Evolutionary conservation across 2,113 vertebrate species (phyloP), one percentile per base, ranked within the genome.

Genomic region (Capricornis sumatraensis): DNA sequence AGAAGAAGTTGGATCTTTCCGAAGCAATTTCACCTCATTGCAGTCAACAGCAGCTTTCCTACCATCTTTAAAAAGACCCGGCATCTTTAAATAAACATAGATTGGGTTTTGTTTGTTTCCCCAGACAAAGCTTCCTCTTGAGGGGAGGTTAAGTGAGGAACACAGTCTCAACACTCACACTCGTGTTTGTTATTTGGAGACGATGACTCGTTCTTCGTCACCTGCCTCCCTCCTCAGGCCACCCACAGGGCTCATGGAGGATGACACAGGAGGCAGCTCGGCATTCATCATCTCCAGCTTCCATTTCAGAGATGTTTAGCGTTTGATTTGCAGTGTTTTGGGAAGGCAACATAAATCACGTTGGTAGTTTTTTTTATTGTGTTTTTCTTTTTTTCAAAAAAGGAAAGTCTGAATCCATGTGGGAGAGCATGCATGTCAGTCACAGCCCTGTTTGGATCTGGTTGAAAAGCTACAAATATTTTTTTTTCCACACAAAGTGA

Each of bases 291-390:
- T 97, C 89, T 21, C 87, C 53, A 71, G 30, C 85, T 33, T 2
- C 53, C 6, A 36, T 84, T 95, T 92, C 93, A 55, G 67, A 95
- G 93, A 67, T 55, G 84, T 92, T 89, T 92, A 79, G 50, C 21
- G 7, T 97, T 97, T 97, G 96, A 96, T 97, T 81, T 87, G 19
- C 57, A 92, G 53, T 50, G 7, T 97, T 97, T 97, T 81, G 30
- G 43, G 67, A 95, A 93, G 88, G 71, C 87, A 90, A 27, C 76
- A 83, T 97, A 97, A 97, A 84, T 98, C 1, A 74, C 25, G 9
- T 55, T 50, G 62, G 33, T 50, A 10, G 28, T 74, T 64, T 76
- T 83, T 83, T 19, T 90, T 60, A 33, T 86, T 0, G 0, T 27
- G 43, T 82, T 50, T 25, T 19, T 67, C 7, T 62, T 62, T 62